phyloP scores from a whole-genome alignment of 1,140 invertebrate genomes.

The Chlorops oryzae region DNA sequence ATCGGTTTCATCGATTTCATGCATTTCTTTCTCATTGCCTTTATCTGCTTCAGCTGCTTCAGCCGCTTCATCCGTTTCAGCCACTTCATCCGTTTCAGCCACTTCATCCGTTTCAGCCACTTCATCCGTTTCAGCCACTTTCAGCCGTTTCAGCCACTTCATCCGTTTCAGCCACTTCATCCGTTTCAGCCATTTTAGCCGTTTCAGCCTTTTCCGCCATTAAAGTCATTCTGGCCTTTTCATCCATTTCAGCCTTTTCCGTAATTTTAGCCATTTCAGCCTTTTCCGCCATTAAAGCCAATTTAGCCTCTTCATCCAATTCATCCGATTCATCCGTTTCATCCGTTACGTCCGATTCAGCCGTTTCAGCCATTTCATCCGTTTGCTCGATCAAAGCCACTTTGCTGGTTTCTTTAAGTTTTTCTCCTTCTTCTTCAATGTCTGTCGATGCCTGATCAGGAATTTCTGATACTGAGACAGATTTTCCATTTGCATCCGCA shows the following conservation, averaged over 20 bases:
- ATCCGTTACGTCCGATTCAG: neutral
- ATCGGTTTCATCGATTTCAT: no score
- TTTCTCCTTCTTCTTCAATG: no score
- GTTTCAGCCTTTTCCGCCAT: neutral
- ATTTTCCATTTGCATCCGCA: no score
- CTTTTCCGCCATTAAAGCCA: neutral
- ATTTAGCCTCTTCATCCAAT: neutral
- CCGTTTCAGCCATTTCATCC: neutral
- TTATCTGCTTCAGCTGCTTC: neutral
- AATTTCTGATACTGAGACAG: no score
- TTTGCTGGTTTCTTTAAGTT: neutral
- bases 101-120: neutral
- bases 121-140: neutral
- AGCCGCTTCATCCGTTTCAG: neutral
- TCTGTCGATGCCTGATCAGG: no score
- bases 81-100: neutral
- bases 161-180: neutral
- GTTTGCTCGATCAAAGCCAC: neutral
- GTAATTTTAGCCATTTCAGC: neutral
- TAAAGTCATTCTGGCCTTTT: neutral
- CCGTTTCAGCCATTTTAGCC: neutral
- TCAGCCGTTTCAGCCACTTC: neutral
- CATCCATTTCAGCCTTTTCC: neutral
- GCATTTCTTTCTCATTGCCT: no score
- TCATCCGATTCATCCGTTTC: neutral